These are phyloP conservation scores for Myotis findleyi DNA, from an alignment of 2,797 vertebrate species.

Conservation along the genomic window DNA sequence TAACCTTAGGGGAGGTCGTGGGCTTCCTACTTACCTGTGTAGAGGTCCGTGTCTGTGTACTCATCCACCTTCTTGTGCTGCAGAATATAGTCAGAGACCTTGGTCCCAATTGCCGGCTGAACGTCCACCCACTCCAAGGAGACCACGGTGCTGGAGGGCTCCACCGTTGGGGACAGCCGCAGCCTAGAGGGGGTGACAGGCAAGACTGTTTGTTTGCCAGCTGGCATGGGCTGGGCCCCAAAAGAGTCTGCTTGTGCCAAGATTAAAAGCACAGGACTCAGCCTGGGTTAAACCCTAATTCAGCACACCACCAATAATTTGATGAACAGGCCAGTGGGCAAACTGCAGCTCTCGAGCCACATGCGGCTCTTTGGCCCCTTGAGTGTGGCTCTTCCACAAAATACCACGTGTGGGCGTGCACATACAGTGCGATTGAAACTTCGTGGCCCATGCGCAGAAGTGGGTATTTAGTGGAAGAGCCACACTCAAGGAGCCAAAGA, in stretches of 20 bases:
- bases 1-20: not conserved
- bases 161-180: constrained; percentile 93
- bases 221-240: not conserved
- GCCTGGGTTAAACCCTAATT: not conserved
- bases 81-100: constrained; percentile 96
- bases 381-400: too few relatives aligned
- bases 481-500: too few relatives aligned
- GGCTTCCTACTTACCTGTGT: constrained; percentile 91
- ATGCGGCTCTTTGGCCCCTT: too few relatives aligned
- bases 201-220: not conserved
- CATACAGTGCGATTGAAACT: too few relatives aligned
- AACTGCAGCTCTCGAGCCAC: too few relatives aligned
- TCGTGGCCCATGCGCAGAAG: too few relatives aligned
- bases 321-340: not conserved
- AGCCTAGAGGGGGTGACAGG: constrained; percentile 87
- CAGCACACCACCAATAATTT: not conserved
- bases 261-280: constrained; percentile 3
- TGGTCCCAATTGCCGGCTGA: constrained; percentile 96
- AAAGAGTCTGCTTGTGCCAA: not conserved
- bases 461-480: too few relatives aligned
- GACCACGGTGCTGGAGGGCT: constrained; percentile 97
- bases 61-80: constrained; percentile 98
- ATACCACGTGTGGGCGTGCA: too few relatives aligned
- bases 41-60: constrained; percentile 96
- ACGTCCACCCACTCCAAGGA: constrained; percentile 97